Percentiles rank a stretch among this genome's conserved stretches.
These are phyloP conservation scores for Cottus gobio DNA, from an alignment of 2,113 vertebrate species.

Conservation along the genomic window DNA sequence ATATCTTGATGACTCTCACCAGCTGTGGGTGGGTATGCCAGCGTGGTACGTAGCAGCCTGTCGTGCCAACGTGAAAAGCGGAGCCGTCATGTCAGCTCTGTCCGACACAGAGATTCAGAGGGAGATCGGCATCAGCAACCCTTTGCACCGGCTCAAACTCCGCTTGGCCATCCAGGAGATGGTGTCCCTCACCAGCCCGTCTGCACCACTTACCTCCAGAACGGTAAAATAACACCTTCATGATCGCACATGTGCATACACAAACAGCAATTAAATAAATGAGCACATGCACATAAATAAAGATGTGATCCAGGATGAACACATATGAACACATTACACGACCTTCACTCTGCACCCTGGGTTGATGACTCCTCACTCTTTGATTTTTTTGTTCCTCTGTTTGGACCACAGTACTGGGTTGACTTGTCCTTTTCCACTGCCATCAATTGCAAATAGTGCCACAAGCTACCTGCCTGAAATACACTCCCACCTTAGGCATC, in stretches of 20 bases:
- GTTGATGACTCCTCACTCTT: slow-evolving; percentile 34
- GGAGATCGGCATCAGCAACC: slow-evolving; percentile 98
- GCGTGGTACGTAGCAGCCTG: slow-evolving; percentile 98
- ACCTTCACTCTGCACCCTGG: slow-evolving; percentile 54
- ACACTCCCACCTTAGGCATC: slow-evolving; percentile 72
- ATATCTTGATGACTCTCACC: slow-evolving; percentile 57
- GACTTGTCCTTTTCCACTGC: slow-evolving; percentile 38
- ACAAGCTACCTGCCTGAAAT: slow-evolving; percentile 71
- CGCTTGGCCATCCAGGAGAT: slow-evolving; percentile 98
- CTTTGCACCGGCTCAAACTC: slow-evolving; percentile 94
- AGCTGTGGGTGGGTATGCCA: slow-evolving; percentile 99
- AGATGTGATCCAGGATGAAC: not conserved
- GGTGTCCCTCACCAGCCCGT: slow-evolving; percentile 97
- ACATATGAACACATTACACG: slow-evolving; percentile 5
- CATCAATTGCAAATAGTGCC: slow-evolving; percentile 55
- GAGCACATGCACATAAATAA: not conserved
- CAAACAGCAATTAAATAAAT: not conserved
- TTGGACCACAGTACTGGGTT: slow-evolving; percentile 23
- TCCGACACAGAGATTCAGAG: slow-evolving; percentile 98
- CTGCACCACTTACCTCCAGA: slow-evolving; percentile 91
- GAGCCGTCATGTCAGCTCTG: slow-evolving; percentile 97
- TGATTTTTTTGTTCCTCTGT: not conserved
- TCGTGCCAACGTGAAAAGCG: slow-evolving; percentile 97
- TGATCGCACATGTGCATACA: not conserved
- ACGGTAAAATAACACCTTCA: slow-evolving; percentile 60